Conservation (phyloP, 2,888 invertebrate genomes). For the Myopa testacea region DNA sequence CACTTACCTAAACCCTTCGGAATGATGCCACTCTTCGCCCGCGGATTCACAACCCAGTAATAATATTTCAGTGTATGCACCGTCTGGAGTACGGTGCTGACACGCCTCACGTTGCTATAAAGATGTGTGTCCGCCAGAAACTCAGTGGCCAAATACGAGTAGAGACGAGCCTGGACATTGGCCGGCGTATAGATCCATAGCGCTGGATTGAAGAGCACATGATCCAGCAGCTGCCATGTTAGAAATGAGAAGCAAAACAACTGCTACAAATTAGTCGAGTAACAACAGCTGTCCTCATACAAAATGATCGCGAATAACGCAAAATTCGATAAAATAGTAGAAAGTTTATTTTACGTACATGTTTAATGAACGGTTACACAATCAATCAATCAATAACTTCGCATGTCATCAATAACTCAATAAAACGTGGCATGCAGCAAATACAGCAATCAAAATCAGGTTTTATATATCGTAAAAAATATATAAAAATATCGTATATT, state of each 20-base stretch:
- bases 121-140: conserved; percentile 98
- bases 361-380: conserved; percentile 46
- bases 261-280: conserved; percentile 75
- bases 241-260: conserved; percentile 91
- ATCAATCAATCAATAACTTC: conserved; percentile 41
- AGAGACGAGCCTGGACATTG: conserved; percentile 92
- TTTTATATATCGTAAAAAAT: conserved; percentile 12
- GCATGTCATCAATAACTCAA: conserved; percentile 39
- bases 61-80: conserved; percentile 99
- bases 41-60: conserved; percentile 98
- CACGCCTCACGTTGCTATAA: conserved; percentile 94
- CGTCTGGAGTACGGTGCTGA: conserved; percentile 97
- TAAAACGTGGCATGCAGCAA: conserved; percentile 47
- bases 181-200: conserved; percentile 99
- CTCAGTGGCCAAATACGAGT: conserved; percentile 98
- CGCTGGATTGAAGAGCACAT: conserved; percentile 98
- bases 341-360: conserved; percentile 55
- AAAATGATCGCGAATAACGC: background rate
- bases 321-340: conserved; percentile 9
- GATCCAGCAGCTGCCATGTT: conserved; percentile 97
- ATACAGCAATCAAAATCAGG: conserved; percentile 46
- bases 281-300: conserved; percentile 46
- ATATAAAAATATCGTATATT: conserved; percentile 24
- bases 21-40: conserved; percentile 92
- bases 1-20: conserved; percentile 93